Percentiles rank a stretch among this genome's conserved stretches.
Conservation (phyloP, 2,888 invertebrate species). For the Labia minor region DNA sequence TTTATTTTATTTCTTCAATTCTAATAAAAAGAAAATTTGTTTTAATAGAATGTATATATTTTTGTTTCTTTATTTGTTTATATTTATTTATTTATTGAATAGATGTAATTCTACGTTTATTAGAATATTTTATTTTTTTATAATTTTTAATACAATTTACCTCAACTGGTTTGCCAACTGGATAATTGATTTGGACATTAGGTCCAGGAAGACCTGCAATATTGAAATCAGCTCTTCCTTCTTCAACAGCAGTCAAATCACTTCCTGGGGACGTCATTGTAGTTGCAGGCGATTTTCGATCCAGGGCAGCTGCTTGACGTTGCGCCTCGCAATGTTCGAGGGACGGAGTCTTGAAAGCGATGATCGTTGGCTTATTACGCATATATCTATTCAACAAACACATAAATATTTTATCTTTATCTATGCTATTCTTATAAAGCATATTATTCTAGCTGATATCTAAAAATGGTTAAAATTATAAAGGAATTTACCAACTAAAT, state of each 20-base stretch:
- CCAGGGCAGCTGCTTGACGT: constrained; percentile 16
- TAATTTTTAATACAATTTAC: constrained; percentile 40
- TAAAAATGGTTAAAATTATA: too few species aligned
- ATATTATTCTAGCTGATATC: too few species aligned
- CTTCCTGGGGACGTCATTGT: constrained; percentile 34
- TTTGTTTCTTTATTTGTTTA: too few species aligned
- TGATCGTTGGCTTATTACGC: constrained; percentile 78
- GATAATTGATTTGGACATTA: constrained; percentile 47
- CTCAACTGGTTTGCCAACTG: constrained; percentile 72
- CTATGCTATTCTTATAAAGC: too few species aligned
- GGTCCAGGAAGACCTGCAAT: constrained; percentile 20
- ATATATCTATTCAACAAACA: constrained; percentile 46
- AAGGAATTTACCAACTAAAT: too few species aligned
- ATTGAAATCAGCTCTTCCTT: constrained; percentile 40
- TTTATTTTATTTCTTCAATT: too few species aligned
- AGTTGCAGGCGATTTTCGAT: constrained; percentile 23
- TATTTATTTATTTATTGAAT: too few species aligned
- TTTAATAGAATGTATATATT: too few species aligned
- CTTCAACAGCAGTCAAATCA: constrained; percentile 46
- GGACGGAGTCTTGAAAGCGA: constrained; percentile 76
- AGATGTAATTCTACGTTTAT: too few species aligned
- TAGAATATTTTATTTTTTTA: too few species aligned
- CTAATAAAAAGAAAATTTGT: too few species aligned
- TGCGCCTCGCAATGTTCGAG: constrained; percentile 55
- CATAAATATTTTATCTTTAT: too few species aligned